Base-by-base conservation (phyloP, 2,113 vertebrate genomes). In the Columba janthina region DNA sequence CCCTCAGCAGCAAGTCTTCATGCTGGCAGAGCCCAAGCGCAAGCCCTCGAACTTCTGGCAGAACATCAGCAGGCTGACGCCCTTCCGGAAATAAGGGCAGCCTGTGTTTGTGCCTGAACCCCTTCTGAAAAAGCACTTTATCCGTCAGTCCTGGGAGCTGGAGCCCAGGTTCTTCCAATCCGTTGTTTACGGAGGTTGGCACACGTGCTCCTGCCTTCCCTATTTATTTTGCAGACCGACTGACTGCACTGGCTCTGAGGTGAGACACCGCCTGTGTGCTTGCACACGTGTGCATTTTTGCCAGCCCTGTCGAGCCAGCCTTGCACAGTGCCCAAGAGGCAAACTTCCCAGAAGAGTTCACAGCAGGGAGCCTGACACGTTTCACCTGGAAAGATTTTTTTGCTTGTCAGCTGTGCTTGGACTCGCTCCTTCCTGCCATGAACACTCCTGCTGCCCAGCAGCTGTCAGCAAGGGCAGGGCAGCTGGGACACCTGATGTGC, bases 31-130 rank as follows among this genome's bases (percentile, higher is more conserved):
- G 96, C 99, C 99, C 94, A 99, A 99, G 94, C 98, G 99, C 97
- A 99, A 99, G 97, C 98, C 98, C 64, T 99, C 98, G 77, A 99
- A 99, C 96, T 99, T 99, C 98, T 99, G 99, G 99, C 99, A 99
- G 97, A 99, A 99, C 97, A 99, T 99, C 73, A 99, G 99, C 96
- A 97, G 99, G 94, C 98, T 99, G 98, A 98, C 99, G 0, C 99
- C 99, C 14, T 99, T 99, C 98, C 98, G 98, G 89, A 99, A 99
- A 97, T 99, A 96, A 94, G 85, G 96, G 87, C 89, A 84, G 95
- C 94, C 72, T 44, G 0, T 42, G 74, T 88, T 80, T 96, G 96
- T 97, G 97, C 98, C 97, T 97, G 97, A 97, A 97, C 50, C 79
- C 94, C 95, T 92, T 67, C 85, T 36, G 82, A 97, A 94, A 98